Percentiles rank a stretch among this genome's conserved stretches.
Evolutionary conservation across 2,888 invertebrate species (phyloP).

Genomic region (Lycia hirtaria): DNA sequence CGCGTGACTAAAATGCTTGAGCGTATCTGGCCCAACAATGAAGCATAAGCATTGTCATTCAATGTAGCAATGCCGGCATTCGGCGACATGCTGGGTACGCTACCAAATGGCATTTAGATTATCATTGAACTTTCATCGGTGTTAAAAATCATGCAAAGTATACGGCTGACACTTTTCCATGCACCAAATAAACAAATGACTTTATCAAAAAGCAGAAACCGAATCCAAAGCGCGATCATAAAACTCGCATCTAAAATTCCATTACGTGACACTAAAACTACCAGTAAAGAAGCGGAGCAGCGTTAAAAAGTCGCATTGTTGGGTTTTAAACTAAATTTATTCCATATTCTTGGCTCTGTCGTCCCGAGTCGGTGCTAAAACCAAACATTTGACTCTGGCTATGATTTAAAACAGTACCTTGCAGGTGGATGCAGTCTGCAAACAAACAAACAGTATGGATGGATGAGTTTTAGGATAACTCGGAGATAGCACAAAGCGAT

Average conservation of each 20-base stretch:
- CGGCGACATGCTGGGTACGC: too few species aligned
- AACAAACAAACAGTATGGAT: slow-evolving; percentile 17
- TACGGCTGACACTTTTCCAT: neutral
- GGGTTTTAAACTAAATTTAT: slow-evolving; percentile 55
- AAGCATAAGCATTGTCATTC: too few species aligned
- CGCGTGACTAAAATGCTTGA: too few species aligned
- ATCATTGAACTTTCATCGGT: too few species aligned
- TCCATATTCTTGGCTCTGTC: slow-evolving; percentile 44
- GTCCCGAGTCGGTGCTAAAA: slow-evolving; percentile 47
- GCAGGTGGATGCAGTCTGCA: slow-evolving; percentile 38
- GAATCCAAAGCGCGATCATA: slow-evolving; percentile 31
- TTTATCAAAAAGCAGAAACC: slow-evolving; percentile 7
- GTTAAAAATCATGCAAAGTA: too few species aligned
- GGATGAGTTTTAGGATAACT: too few species aligned
- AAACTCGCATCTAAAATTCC: slow-evolving; percentile 44
- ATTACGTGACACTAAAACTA: slow-evolving; percentile 42
- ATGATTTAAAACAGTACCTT: slow-evolving; percentile 49
- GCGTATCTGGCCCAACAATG: too few species aligned
- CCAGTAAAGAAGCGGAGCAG: slow-evolving; percentile 39
- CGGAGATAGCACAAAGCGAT: too few species aligned
- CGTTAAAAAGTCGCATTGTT: slow-evolving; percentile 44
- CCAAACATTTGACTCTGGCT: slow-evolving; percentile 48
- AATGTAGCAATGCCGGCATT: too few species aligned
- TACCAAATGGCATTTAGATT: too few species aligned
- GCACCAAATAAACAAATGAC: slow-evolving; percentile 1